A percentile compares a stretch with the other conserved stretches of the same genome.
Evolutionary conservation across 2,113 vertebrate genomes (phyloP).

Genomic region (Thalassoma bifasciatum): DNA sequence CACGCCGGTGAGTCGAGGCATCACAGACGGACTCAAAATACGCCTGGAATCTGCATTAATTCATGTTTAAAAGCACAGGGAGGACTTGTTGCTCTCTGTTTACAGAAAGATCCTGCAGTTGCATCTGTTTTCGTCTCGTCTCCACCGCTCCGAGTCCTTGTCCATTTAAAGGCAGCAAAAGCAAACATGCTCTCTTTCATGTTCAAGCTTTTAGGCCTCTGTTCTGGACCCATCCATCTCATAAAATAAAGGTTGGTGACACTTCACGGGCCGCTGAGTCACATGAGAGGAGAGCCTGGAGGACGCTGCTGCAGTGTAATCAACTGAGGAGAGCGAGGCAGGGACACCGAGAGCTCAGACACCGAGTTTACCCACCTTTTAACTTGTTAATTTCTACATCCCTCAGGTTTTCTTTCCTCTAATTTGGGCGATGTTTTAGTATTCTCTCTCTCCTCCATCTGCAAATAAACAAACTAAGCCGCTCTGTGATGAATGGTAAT

Average conservation of each 20-base stretch:
- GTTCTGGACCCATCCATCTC: slow-evolving; percentile 63
- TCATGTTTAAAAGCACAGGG: slow-evolving; percentile 82
- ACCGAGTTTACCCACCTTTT: slow-evolving; percentile 54
- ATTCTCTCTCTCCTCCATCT: slow-evolving; percentile 70
- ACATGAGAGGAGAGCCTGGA: slow-evolving; percentile 60
- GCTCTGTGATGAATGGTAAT: slow-evolving; percentile 74
- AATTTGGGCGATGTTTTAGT: slow-evolving; percentile 65
- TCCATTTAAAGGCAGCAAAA: slow-evolving; percentile 78
- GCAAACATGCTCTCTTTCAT: slow-evolving; percentile 81
- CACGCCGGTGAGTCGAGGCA: slow-evolving; percentile 71
- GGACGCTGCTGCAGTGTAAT: slow-evolving; percentile 34
- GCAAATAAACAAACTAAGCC: slow-evolving; percentile 76
- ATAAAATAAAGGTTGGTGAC: slow-evolving; percentile 80
- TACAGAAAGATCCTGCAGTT: slow-evolving; percentile 71
- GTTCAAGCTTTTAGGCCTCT: slow-evolving; percentile 76
- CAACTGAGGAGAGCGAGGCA: slow-evolving; percentile 32
- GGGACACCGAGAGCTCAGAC: slow-evolving; percentile 27
- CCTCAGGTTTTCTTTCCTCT: slow-evolving; percentile 60
- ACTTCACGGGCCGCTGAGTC: slow-evolving; percentile 69
- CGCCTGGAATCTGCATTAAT: slow-evolving; percentile 84
- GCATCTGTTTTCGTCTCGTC: slow-evolving; percentile 56
- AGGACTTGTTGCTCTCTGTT: slow-evolving; percentile 79
- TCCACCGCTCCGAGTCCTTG: slow-evolving; percentile 35
- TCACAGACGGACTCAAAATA: slow-evolving; percentile 76
- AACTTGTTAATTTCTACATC: slow-evolving; percentile 55